Conservation (phyloP, 2,888 invertebrate genomes). For the Rhingia rostrata region DNA sequence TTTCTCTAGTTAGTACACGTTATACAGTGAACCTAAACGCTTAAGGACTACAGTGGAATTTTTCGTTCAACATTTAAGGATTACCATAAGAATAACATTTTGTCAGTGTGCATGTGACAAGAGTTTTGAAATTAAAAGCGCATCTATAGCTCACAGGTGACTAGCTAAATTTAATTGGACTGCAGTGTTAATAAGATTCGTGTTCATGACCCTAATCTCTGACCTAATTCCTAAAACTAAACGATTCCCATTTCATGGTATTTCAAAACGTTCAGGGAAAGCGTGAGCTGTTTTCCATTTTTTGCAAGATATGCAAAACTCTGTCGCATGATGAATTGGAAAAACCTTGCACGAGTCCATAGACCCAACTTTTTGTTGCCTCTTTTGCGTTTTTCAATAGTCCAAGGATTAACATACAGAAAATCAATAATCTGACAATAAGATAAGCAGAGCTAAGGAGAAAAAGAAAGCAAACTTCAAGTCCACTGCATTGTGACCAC, state of each 20-base stretch:
- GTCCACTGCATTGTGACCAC: not conserved
- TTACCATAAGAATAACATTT: not conserved
- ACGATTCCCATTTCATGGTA: constrained; percentile 16
- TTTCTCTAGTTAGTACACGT: constrained; percentile 53
- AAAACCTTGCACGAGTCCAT: constrained; percentile 36
- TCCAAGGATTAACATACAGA: constrained; percentile 45
- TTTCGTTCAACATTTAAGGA: constrained; percentile 6
- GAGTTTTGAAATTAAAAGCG: not conserved
- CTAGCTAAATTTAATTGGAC: not conserved
- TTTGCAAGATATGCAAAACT: constrained; percentile 45
- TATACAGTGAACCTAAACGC: constrained; percentile 15
- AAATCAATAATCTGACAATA: constrained; percentile 64
- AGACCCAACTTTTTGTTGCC: not conserved
- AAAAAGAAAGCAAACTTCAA: not conserved
- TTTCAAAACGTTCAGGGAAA: constrained; percentile 21
- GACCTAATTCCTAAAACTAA: constrained; percentile 37
- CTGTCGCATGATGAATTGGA: constrained; percentile 50
- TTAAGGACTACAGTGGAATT: constrained; percentile 32
- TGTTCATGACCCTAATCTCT: constrained; percentile 65
- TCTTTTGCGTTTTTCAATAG: constrained; percentile 17
- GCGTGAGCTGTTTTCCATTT: constrained; percentile 1
- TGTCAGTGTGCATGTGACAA: not conserved
- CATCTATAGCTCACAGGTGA: not conserved
- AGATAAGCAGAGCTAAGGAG: not conserved
- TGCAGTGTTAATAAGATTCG: constrained; percentile 28